These are phyloP conservation scores for Poecilia picta DNA, from an alignment of 2,797 vertebrate species.

Conservation along the genomic window DNA sequence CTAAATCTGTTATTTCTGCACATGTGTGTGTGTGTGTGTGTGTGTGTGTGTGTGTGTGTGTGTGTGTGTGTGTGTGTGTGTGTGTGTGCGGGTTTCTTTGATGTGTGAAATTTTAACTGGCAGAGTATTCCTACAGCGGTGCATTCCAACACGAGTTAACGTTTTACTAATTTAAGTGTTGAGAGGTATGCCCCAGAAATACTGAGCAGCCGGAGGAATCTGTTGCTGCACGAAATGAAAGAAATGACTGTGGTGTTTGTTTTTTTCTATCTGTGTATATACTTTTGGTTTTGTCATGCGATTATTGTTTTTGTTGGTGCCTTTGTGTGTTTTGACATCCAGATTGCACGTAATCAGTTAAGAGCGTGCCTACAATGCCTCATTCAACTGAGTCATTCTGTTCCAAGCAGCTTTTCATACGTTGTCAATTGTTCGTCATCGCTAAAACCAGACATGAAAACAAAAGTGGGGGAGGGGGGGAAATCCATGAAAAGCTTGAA, in stretches of 20 bases:
- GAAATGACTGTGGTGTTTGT: conserved; percentile 1
- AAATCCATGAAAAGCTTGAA: conserved; percentile 26
- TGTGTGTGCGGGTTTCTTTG: conserved; percentile 25
- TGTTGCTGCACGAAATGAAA: conserved; percentile 39
- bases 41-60: too few species aligned
- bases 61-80: too few species aligned
- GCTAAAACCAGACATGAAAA: conserved; percentile 36
- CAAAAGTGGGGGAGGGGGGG: not conserved
- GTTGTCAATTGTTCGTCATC: conserved; percentile 47
- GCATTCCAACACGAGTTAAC: conserved; percentile 58
- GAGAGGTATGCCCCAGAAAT: conserved; percentile 58
- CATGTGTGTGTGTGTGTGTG: too few species aligned
- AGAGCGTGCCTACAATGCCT: conserved; percentile 37
- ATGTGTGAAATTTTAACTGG: conserved; percentile 53
- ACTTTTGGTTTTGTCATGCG: conserved; percentile 28
- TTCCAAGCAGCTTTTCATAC: conserved; percentile 36
- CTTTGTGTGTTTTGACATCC: conserved; percentile 52
- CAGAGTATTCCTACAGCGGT: conserved; percentile 68
- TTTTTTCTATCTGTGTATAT: conserved; percentile 25
- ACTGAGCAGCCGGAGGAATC: conserved; percentile 46
- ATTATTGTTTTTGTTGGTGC: conserved; percentile 10
- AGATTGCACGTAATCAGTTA: conserved; percentile 1
- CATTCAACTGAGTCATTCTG: conserved; percentile 24
- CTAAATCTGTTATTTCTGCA: conserved; percentile 45
- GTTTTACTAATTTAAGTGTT: conserved; percentile 71